A percentile compares a stretch with the other conserved stretches of the same genome.
Evolutionary conservation across 2,888 invertebrate species (phyloP).

Genomic region (Trissoscelio sp.): DNA sequence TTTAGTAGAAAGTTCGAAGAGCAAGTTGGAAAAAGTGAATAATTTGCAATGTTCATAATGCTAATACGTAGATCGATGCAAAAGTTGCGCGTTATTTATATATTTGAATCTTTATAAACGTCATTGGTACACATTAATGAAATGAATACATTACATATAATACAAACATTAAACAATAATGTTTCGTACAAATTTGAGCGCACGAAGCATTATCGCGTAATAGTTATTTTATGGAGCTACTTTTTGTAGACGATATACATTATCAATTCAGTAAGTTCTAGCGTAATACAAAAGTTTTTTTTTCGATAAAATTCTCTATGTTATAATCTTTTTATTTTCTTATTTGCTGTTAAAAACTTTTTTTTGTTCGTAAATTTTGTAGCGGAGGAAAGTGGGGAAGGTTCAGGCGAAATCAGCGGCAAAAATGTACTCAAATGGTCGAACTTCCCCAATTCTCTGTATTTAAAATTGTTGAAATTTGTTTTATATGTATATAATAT

Average conservation of each 20-base stretch:
- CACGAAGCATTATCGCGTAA: conserved; percentile 30
- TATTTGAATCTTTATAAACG: conserved; percentile 37
- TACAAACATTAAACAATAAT: conserved; percentile 37
- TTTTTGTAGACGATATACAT: conserved; percentile 29
- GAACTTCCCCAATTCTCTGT: conserved; percentile 2
- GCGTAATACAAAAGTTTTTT: conserved; percentile 47
- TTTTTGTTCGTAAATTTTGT: conserved; percentile 5
- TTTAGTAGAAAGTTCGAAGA: conserved; percentile 17
- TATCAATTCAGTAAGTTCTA: conserved; percentile 32
- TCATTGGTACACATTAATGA: conserved; percentile 41
- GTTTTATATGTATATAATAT: conserved; percentile 1
- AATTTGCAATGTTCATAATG: not conserved
- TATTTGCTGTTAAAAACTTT: conserved; percentile 15
- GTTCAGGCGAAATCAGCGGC: not conserved
- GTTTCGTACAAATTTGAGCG: conserved; percentile 2
- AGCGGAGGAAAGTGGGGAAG: conserved; percentile 14
- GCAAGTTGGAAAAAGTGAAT: not conserved
- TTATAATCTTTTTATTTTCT: not conserved
- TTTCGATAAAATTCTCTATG: conserved; percentile 25
- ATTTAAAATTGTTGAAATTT: not conserved
- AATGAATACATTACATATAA: conserved; percentile 55
- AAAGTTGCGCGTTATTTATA: conserved; percentile 42
- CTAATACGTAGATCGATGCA: conserved; percentile 45
- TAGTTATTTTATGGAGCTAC: conserved; percentile 14
- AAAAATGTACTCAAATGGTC: not conserved